phyloP scores from a whole-genome alignment of 1,140 invertebrate genomes.

The Agrypnia vestita region DNA sequence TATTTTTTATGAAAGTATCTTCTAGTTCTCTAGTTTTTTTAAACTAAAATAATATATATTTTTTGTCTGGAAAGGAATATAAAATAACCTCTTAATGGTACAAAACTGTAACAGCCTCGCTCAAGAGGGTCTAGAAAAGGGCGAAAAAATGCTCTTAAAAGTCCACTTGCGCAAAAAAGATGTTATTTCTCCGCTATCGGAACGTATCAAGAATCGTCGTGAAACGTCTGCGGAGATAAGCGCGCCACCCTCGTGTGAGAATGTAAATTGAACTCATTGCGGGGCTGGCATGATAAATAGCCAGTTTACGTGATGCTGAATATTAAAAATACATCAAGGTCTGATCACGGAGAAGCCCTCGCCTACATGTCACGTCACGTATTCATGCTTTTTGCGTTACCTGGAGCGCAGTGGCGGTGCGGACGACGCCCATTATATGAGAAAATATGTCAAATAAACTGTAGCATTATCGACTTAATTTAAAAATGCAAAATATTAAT shows the following conservation, averaged over 20 bases:
- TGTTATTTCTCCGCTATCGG: neutral
- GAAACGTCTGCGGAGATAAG: neutral
- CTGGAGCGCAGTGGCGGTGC: neutral
- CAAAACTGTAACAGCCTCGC: no score
- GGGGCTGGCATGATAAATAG: constrained; percentile 26
- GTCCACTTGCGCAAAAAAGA: neutral
- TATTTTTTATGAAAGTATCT: no score
- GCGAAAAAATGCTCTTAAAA: no score
- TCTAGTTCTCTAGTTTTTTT: no score
- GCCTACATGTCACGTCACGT: constrained; percentile 33
- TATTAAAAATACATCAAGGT: constrained; percentile 44
- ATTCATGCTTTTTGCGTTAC: constrained; percentile 21
- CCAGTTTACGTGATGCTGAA: constrained; percentile 34
- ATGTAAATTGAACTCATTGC: constrained; percentile 35
- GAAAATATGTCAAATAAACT: no score
- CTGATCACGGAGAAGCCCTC: constrained; percentile 18
- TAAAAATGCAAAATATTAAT: no score
- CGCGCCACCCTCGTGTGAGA: constrained; percentile 6
- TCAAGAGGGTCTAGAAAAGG: no score
- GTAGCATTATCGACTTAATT: no score
- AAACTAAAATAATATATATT: no score
- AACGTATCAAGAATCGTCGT: neutral
- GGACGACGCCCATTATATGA: neutral
- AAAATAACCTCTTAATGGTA: no score
- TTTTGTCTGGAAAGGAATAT: no score